Evolutionary conservation across 1,140 invertebrate genomes (phyloP), one percentile per base, ranked within the genome.

Genomic region (Agraylea sexmaculata): DNA sequence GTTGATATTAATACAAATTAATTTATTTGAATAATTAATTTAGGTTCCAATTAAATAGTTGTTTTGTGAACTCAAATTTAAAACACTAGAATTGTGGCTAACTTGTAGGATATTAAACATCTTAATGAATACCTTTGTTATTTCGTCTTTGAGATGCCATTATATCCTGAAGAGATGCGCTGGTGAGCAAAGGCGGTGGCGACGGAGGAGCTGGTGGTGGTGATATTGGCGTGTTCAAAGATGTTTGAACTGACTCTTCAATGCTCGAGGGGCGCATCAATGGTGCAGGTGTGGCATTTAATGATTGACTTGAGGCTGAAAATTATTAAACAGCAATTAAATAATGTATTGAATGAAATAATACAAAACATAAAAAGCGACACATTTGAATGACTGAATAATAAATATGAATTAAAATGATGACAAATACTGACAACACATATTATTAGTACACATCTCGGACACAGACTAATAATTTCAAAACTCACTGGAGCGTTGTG

Each of bases 151-250:
- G 47, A 0, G 60, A 59, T 1, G 64, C 63, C 64, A 67, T 66
- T 35, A 67, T 65, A 37, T 67, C 64, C 28, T 67, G 64, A 13
- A 67, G 49, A 1, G 62, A 65, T 0, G 64, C 63, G 50, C 63
- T 66, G 18, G 58, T 60, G 18, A 67, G 51, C 38, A 67, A 43
- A 10, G 63, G 61, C 33, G 62, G 60, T 4, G 64, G 59, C 1
- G 59, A 46, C n/a, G 60, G 51, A 5, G 7, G 12, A 2, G 38
- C 28, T 3, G 38, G 23, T 4, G 13, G 37, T 3, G 27, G 27
- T 6, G 19, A 15, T 4, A 29, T 13, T 6, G 35, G 34, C n/a
- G n/a, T n/a, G n/a, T n/a, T n/a, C n/a, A n/a, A n/a, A n/a, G n/a
- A n/a, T n/a, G n/a, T n/a, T n/a, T n/a, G n/a, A n/a, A n/a, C n/a